Conservation (phyloP, 2,113 vertebrate species). For the Nipponia nippon region DNA sequence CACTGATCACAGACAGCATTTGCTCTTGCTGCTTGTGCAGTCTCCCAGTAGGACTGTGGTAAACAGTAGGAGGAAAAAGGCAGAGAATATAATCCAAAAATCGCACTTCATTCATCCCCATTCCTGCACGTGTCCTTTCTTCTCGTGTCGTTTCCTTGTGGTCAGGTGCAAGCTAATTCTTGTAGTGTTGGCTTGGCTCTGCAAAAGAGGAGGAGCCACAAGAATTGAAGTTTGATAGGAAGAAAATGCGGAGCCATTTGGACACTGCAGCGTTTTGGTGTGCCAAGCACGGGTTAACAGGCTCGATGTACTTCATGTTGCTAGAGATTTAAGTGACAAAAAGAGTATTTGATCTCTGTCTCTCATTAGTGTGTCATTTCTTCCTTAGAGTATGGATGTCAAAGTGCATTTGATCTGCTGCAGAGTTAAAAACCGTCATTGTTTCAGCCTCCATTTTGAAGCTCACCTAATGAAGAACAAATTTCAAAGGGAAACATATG, state of each 20-base stretch:
- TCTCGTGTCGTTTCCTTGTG: background rate
- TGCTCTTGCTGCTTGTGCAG: background rate
- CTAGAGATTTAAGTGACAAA: background rate
- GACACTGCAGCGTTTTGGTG: background rate
- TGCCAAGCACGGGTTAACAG: background rate
- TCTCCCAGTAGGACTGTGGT: background rate
- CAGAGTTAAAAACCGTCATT: background rate
- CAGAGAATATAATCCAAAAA: background rate
- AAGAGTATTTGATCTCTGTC: background rate
- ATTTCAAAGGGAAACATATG: background rate
- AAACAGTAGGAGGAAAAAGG: background rate
- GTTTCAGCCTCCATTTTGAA: background rate
- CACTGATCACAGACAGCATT: background rate
- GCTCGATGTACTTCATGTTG: background rate
- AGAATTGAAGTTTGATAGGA: background rate
- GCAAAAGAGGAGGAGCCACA: background rate
- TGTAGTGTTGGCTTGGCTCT: background rate
- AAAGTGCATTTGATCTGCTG: slow-evolving; percentile 8
- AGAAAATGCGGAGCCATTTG: background rate
- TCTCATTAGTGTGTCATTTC: background rate
- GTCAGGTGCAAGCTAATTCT: background rate
- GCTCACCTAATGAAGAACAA: slow-evolving; percentile 1
- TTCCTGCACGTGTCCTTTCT: background rate
- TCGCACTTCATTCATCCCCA: background rate
- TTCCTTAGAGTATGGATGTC: background rate